Base-by-base conservation (phyloP, 2,797 vertebrate species). In the Pelodytes ibericus region DNA sequence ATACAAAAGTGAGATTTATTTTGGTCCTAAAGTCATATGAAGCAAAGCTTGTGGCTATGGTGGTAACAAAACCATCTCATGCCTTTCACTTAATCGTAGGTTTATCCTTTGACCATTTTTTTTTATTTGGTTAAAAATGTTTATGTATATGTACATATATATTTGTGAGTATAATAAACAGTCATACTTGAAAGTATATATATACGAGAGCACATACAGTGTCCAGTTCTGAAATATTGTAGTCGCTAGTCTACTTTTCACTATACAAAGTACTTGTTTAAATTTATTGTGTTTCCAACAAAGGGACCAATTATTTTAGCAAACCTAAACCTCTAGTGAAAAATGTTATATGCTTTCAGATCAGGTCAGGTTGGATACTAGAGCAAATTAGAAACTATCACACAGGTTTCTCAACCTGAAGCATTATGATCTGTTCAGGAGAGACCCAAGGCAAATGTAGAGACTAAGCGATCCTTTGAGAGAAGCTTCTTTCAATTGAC, bases 321-420 rank as follows among this genome's bases (percentile, higher is more conserved):
- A 64, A 77, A 44, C 13, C 6, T 67, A 36, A 27, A 33, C 80
- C 60, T 22, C 53, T n/a, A 49, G 60, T 72, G 63, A 71, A 77
- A 51, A 36, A 36, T 41, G 60, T 49, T 70, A 57, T 53, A 51
- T 29, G 11, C 36, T 61, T 27, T 61, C 66, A 80, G 82, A 62
- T 78, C 9, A 64, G 80, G 82, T 44, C 16, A 29, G 66, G 30
- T 73, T 80, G 64, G 11, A 75, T 57, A n/a, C 0, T 78, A 72
- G 27, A 79, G 33, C 8, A 81, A 74, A 80, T 75, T 77, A 72
- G 7, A 66, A 74, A 80, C 82, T 77, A 80, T 71, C 53, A 64
- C 60, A 66, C 27, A 53, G 1, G 71, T 2, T 4, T 2, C 57
- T 4, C 66, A 31, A 72, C 81, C 16, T 0, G 62, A 81, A 83